Percentiles rank a stretch among this genome's conserved stretches.
These are phyloP conservation scores for Trematocara marginatum DNA, from an alignment of 2,113 vertebrate genomes.

Conservation along the genomic window DNA sequence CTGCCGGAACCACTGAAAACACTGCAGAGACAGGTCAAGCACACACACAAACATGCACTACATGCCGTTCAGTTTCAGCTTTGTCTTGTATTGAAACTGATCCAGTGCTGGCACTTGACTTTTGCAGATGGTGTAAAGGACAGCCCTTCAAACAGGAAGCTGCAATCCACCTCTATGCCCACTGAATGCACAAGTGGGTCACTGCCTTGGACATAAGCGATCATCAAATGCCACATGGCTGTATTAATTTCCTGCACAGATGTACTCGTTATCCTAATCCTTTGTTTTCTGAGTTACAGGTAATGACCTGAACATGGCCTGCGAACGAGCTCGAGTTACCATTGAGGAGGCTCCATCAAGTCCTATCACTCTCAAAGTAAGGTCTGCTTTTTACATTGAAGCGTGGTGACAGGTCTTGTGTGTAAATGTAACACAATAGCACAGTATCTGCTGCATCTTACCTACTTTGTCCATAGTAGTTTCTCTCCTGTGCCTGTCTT, in stretches of 20 bases:
- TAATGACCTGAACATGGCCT: slow-evolving; percentile 79
- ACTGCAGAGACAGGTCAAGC: slow-evolving; percentile 71
- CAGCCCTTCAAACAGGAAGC: slow-evolving; percentile 63
- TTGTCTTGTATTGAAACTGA: neutral
- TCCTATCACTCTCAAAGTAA: slow-evolving; percentile 75
- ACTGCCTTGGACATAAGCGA: neutral
- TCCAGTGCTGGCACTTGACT: neutral
- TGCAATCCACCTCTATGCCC: slow-evolving; percentile 68
- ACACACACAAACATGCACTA: neutral
- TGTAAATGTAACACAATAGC: neutral
- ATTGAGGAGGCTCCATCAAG: slow-evolving; percentile 68
- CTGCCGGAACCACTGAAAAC: slow-evolving; percentile 42
- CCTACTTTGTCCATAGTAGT: neutral
- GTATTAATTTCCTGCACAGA: neutral
- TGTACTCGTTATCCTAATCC: neutral
- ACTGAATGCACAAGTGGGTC: slow-evolving; percentile 70
- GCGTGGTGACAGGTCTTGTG: neutral
- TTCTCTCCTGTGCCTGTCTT: neutral
- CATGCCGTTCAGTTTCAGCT: neutral
- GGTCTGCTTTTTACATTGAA: neutral
- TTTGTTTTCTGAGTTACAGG: slow-evolving; percentile 21
- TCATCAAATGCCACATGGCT: neutral
- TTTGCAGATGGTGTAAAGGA: slow-evolving; percentile 67
- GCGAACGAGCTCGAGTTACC: slow-evolving; percentile 75
- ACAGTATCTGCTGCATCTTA: neutral